Percentiles rank a stretch among this genome's conserved stretches.
Evolutionary conservation across 2,113 vertebrate genomes (phyloP).

Genomic region (Ginglymostoma cirratum): DNA sequence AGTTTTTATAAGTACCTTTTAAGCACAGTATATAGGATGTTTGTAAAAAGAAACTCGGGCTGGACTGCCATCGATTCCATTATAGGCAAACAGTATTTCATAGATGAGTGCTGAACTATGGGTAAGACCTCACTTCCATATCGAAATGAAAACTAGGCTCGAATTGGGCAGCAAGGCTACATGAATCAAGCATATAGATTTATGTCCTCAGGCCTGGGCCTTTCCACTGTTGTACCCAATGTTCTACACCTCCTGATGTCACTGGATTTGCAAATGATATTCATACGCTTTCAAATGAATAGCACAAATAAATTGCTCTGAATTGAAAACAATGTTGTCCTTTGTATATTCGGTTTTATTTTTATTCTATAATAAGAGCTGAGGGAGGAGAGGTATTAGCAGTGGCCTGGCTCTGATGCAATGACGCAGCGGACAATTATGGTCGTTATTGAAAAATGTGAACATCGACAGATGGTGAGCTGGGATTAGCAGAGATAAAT

Average conservation of each 20-base stretch:
- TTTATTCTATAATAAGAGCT: background rate
- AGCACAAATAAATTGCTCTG: background rate
- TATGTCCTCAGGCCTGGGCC: background rate
- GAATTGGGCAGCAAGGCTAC: background rate
- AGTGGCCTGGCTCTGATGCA: background rate
- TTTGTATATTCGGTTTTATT: slow-evolving; percentile 1
- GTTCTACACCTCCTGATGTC: background rate
- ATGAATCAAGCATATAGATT: background rate
- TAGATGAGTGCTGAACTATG: background rate
- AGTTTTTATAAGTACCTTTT: background rate
- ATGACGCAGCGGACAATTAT: background rate
- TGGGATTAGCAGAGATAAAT: background rate
- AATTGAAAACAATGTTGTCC: background rate
- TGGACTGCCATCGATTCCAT: background rate
- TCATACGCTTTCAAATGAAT: background rate
- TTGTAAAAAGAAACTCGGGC: background rate
- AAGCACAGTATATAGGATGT: background rate
- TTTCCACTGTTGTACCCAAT: background rate
- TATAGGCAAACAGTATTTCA: background rate
- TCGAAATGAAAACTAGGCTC: background rate
- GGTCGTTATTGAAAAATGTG: background rate
- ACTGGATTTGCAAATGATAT: background rate
- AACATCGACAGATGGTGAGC: background rate
- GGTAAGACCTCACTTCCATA: background rate
- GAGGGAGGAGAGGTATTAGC: background rate